Evolutionary conservation across 2,113 vertebrate species (phyloP).

Genomic region (Mixornis gularis): DNA sequence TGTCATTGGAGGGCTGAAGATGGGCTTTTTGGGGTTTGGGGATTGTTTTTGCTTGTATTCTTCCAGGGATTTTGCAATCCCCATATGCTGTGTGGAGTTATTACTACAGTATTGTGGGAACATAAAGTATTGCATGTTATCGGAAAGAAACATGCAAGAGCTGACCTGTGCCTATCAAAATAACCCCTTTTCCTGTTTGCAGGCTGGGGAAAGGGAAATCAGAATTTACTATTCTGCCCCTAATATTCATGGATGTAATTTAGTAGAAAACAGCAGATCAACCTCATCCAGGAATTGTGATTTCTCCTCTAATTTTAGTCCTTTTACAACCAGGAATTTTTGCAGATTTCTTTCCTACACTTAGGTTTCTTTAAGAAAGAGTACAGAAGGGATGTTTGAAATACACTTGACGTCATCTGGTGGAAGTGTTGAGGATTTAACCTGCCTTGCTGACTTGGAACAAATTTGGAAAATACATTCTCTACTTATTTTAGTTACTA

Average conservation of each 20-base stretch:
- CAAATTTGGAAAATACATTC: not conserved
- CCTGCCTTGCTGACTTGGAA: not conserved
- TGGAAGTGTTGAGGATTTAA: not conserved
- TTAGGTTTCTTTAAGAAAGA: not conserved
- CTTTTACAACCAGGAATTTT: not conserved
- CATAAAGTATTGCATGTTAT: rapidly evolving
- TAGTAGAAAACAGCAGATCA: not conserved
- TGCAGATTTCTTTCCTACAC: not conserved
- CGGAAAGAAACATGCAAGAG: not conserved
- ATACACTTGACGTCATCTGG: not conserved
- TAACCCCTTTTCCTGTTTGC: not conserved
- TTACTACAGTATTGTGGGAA: not conserved
- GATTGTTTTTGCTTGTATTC: not conserved
- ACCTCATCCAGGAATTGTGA: not conserved
- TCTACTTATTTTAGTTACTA: not conserved
- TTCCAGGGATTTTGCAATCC: not conserved
- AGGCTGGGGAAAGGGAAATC: not conserved
- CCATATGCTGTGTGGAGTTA: not conserved
- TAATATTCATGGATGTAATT: not conserved
- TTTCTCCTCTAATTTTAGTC: not conserved
- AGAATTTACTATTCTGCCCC: not conserved
- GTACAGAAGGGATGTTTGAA: not conserved
- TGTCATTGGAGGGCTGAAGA: not conserved
- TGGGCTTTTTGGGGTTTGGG: not conserved
- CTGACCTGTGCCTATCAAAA: not conserved